Conservation (phyloP, 1,140 invertebrate genomes). For the Schlechtendalia chinensis region DNA sequence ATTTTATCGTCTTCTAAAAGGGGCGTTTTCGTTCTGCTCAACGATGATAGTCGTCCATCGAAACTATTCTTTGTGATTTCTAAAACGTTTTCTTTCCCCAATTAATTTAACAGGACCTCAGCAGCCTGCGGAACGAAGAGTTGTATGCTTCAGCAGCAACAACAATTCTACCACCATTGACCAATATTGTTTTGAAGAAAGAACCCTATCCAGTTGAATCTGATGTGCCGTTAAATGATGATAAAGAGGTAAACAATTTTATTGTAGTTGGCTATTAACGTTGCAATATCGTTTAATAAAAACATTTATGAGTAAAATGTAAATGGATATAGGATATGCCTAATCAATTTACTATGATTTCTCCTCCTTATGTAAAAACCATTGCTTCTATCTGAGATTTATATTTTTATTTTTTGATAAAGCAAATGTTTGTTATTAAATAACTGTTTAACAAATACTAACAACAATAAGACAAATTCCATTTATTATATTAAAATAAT, state of each 20-base stretch:
- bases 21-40: slow-evolving; percentile 7
- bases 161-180: background rate
- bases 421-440: background rate
- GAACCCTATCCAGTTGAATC: background rate
- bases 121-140: background rate
- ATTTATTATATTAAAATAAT: background rate
- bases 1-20: background rate
- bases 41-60: too few species aligned
- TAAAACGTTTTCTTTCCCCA: background rate
- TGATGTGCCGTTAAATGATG: slow-evolving; percentile 13
- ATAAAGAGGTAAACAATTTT: background rate
- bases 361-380: background rate
- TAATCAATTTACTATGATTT: background rate
- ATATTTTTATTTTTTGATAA: background rate
- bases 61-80: background rate
- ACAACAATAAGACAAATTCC: too few species aligned
- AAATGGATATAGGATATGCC: background rate
- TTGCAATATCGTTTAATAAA: background rate
- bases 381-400: too few species aligned
- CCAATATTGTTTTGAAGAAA: slow-evolving; percentile 1
- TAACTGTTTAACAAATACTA: background rate
- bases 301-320: background rate
- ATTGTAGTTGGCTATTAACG: too few species aligned
- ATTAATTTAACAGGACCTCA: slow-evolving; percentile 23
- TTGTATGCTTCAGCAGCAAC: background rate